A percentile compares a stretch with the other conserved stretches of the same genome.
Conservation (phyloP, 2,797 vertebrate genomes). For the Meriones psammophilus region DNA sequence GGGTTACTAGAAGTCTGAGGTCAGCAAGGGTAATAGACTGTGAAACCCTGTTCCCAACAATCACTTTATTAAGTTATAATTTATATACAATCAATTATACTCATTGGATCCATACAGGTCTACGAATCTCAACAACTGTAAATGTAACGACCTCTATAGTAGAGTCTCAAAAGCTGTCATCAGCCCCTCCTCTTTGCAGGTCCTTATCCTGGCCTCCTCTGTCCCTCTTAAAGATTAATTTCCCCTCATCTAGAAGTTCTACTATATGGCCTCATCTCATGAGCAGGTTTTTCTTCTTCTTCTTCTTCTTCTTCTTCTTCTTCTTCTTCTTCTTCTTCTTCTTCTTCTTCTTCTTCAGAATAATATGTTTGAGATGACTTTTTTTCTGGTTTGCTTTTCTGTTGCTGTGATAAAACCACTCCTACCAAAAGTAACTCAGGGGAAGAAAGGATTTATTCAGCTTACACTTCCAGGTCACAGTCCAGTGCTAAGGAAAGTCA, state of each 20-base stretch:
- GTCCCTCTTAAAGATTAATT: background rate
- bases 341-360: background rate
- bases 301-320: no score
- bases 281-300: background rate
- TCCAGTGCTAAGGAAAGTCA: background rate
- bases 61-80: conserved; percentile 3
- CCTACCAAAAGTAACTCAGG: background rate
- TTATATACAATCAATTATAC: background rate
- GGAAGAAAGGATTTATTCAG: background rate
- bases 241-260: conserved; percentile 17
- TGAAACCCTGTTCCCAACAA: background rate
- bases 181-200: background rate
- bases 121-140: background rate
- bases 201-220: background rate
- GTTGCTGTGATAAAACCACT: background rate
- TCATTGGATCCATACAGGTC: background rate
- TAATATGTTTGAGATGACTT: background rate
- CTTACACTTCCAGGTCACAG: no score
- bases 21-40: background rate
- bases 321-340: background rate
- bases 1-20: background rate
- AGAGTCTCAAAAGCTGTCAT: background rate
- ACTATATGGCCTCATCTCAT: background rate
- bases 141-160: background rate
- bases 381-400: background rate